Evolutionary conservation across 2,113 vertebrate species (phyloP), one percentile per base, ranked within the genome.

Genomic region (Podilymbus podiceps): DNA sequence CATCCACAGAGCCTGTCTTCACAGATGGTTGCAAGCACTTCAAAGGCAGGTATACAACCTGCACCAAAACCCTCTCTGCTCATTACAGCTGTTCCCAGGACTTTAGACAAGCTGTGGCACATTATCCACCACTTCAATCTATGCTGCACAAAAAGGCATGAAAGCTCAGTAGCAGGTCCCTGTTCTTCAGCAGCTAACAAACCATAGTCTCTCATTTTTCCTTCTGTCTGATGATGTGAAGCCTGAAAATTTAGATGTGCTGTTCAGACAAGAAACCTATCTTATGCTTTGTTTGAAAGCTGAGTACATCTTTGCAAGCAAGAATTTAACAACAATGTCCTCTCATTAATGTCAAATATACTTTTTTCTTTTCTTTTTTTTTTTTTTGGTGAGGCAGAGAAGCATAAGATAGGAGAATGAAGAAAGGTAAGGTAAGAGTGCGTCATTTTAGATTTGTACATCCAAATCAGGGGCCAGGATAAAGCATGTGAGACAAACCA

Each of bases 81-180:
- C 94, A 87, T 95, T 96, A 95, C 83, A 93, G 90, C 86, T 95
- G 64, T 93, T 94, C 85, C 90, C 85, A 93, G 85, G 75, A 91
- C 84, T 96, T 94, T 46, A 89, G 62, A 89, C 67, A 89, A 95
- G 81, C 92, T 82, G 59, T 68, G 68, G 79, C 72, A 94, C 68
- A 92, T 94, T 93, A 88, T 63, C 59, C 56, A 94, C 53, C 42
- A 49, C 73, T 93, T 94, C 94, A 81, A 92, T 60, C 68, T 86
- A 90, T 40, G 58, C 49, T 62, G 88, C 64, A 92, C 66, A 86
- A 89, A 90, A 92, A 88, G 77, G 79, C 56, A 94, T 78, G 83
- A 90, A 96, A 94, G 81, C 90, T 81, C 89, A 89, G 71, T 49
- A 93, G 79, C 79, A 93, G 30, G 52, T 52, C 90, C 68, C 66